Evolutionary conservation across 2,113 vertebrate species (phyloP).

Genomic region (Gobius niger): DNA sequence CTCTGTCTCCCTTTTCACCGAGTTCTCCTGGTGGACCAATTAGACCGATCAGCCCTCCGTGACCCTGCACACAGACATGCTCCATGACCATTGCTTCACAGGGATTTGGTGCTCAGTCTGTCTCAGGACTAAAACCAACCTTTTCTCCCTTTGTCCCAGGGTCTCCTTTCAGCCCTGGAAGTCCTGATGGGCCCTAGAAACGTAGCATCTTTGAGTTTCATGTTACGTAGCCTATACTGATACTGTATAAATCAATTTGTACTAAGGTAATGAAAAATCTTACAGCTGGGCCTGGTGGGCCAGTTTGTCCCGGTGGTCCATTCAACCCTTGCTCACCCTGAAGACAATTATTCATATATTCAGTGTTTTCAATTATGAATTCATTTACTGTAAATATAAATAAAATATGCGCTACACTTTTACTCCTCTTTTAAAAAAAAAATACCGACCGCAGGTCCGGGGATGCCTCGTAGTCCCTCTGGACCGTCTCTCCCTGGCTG

Average conservation of each 20-base stretch:
- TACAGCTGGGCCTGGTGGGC: constrained; percentile 90
- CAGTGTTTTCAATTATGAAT: not conserved
- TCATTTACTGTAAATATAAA: not conserved
- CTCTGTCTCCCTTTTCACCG: constrained; percentile 92
- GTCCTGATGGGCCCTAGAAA: constrained; percentile 84
- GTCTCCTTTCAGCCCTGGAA: constrained; percentile 89
- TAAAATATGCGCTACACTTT: not conserved
- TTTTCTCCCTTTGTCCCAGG: constrained; percentile 87
- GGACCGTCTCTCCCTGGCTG: constrained; percentile 82
- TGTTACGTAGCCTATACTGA: not conserved
- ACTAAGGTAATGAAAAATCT: constrained; percentile 36
- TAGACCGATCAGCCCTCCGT: constrained; percentile 85
- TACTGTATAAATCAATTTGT: not conserved
- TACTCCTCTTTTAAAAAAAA: not conserved
- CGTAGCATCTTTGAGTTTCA: constrained; percentile 19
- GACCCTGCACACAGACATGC: constrained; percentile 78
- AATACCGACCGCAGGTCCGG: constrained; percentile 86
- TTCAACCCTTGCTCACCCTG: constrained; percentile 90
- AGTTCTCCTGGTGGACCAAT: constrained; percentile 87
- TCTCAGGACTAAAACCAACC: constrained; percentile 66
- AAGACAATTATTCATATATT: constrained; percentile 24
- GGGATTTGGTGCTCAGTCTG: not conserved
- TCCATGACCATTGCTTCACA: constrained; percentile 25
- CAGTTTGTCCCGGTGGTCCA: constrained; percentile 84
- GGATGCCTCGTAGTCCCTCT: constrained; percentile 87